Base-by-base conservation (phyloP, 2,888 invertebrate genomes). In the Eupeodes luniger region DNA sequence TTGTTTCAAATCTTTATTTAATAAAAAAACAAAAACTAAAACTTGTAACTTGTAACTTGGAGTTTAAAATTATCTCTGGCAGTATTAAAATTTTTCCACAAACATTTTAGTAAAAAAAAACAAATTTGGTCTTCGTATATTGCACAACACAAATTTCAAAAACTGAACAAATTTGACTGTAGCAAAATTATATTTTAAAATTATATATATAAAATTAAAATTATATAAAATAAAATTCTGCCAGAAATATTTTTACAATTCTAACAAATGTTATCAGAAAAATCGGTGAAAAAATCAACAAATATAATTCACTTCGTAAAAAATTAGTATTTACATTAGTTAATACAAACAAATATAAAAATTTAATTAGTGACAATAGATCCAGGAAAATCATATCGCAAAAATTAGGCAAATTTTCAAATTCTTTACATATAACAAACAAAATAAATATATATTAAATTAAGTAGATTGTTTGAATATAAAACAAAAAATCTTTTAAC, bases 341-440 rank as follows among this genome's bases (percentile, higher is more conserved):
- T 51, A 62, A 62, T 40, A 36, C 16, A 53, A 27, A 49, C 27
- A 87, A 47, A 77, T 14, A 69, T 72, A 78, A 81, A 70, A 34
- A 75, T 47, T 27, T 40, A 27, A 69, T 81, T 88, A 85, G 85
- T 81, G 81, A 81, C 70, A 88, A 88, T 88, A 88, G 84, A 88
- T 69, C 76, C 80, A 88, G 88, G 85, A 85, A 78, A 85, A 88
- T 78, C 88, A 88, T 88, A 88, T 88, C 88, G 88, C 85, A 85
- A 67, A 40, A 64, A 14, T 75, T 85, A 85, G 78, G 72, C 55
- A 78, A 75, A 57, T 51, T 85, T 85, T 81, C 62, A 69, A 78
- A 88, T 64, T 81, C 74, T 79, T 66, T 66, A 66, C 47, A 49
- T 66, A 47, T 27, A 27, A 27, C 47, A 66, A 57, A n/a, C 10